These are phyloP conservation scores for Eciton burchellii DNA, from an alignment of 1,140 invertebrate species.

Conservation along the genomic window DNA sequence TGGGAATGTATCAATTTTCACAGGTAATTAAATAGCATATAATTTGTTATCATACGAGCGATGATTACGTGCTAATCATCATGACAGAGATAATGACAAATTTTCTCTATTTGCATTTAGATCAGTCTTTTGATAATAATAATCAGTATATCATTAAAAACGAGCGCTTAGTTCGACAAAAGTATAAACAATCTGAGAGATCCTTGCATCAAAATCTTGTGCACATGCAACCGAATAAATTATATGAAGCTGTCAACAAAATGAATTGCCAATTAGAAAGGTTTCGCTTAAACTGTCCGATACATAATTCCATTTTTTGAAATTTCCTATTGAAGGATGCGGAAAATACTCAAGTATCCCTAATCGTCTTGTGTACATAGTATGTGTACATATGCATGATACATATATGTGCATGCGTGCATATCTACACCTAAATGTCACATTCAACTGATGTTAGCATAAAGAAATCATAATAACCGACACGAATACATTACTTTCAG, in stretches of 20 bases:
- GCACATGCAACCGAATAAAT: neutral
- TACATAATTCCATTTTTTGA: slow-evolving; percentile 33
- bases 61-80: neutral
- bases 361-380: too few relatives aligned
- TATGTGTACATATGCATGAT: too few relatives aligned
- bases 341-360: neutral
- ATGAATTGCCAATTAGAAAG: slow-evolving; percentile 59
- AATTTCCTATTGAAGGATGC: neutral
- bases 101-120: neutral
- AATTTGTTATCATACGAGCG: too few relatives aligned
- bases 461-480: too few relatives aligned
- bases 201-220: neutral
- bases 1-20: slow-evolving; percentile 31
- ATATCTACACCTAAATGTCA: too few relatives aligned
- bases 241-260: slow-evolving; percentile 47
- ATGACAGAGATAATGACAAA: neutral
- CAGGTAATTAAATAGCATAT: slow-evolving; percentile 38
- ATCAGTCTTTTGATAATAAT: neutral
- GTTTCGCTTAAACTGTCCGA: slow-evolving; percentile 41
- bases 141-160: neutral
- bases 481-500: too few relatives aligned
- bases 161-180: neutral
- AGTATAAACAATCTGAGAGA: neutral
- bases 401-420: too few relatives aligned
- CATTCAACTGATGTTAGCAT: too few relatives aligned